These are phyloP conservation scores for Drosophila virilis DNA, from an alignment of 1,140 invertebrate species.

Conservation along the genomic window DNA sequence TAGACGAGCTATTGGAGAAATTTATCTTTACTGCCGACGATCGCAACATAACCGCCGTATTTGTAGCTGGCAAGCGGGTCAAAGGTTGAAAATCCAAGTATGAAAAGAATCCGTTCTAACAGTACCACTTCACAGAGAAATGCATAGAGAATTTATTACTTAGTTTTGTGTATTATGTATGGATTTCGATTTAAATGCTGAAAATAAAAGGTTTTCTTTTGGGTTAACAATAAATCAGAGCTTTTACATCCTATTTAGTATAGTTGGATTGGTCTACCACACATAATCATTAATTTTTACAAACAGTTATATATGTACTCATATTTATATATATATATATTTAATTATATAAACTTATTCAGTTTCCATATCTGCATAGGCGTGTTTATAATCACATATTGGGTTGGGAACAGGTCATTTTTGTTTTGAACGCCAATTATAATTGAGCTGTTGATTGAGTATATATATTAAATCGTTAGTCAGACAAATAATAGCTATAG, in stretches of 20 bases:
- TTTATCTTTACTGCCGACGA: constrained; percentile 94
- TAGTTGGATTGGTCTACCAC: constrained; percentile 31
- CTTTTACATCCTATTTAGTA: constrained; percentile 39
- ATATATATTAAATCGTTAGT: constrained; percentile 28
- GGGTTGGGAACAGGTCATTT: constrained; percentile 54
- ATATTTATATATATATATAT: constrained; percentile 39
- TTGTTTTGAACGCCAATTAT: constrained; percentile 36
- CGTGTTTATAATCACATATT: constrained; percentile 69
- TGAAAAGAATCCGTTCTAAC: constrained; percentile 37
- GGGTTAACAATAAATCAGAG: constrained; percentile 37
- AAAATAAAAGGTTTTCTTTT: constrained; percentile 28
- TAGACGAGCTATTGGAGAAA: constrained; percentile 89
- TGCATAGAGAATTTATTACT: constrained; percentile 64
- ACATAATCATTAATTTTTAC: constrained; percentile 24
- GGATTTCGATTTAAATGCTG: constrained; percentile 40
- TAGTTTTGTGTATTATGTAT: constrained; percentile 18
- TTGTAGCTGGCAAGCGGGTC: constrained; percentile 89
- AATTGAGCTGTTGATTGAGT: constrained; percentile 44
- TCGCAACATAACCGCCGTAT: constrained; percentile 92
- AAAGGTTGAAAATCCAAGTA: constrained; percentile 56
- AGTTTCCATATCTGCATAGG: constrained; percentile 52
- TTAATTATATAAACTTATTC: constrained; percentile 28
- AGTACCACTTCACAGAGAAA: constrained; percentile 48
- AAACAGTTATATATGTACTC: constrained; percentile 37
- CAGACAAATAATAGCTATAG: constrained; percentile 21